Evolutionary conservation across 2,113 vertebrate genomes (phyloP).

Genomic region (Gorsachius goisagi): DNA sequence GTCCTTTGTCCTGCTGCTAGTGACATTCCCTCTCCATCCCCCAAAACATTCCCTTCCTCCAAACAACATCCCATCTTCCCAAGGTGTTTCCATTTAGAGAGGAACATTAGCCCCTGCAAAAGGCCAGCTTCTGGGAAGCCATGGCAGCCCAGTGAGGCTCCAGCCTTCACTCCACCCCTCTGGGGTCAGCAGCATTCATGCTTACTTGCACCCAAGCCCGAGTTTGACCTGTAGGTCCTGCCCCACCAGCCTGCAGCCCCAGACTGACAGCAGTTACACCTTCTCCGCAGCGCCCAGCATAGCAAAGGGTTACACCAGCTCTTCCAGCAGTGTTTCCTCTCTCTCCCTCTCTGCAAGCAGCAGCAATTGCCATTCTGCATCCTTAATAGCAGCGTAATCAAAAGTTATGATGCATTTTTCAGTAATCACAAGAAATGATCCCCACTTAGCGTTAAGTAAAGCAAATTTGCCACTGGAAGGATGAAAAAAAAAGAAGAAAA

Average conservation of each 20-base stretch:
- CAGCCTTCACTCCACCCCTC: neutral
- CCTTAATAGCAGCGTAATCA: slow-evolving; percentile 75
- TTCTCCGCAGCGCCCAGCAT: neutral
- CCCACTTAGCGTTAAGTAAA: slow-evolving; percentile 78
- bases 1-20: neutral
- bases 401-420: slow-evolving; percentile 81
- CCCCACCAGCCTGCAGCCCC: neutral
- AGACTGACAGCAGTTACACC: neutral
- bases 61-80: neutral
- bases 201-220: neutral
- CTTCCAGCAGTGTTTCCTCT: slow-evolving; percentile 18
- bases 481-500: slow-evolving; percentile 3
- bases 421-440: slow-evolving; percentile 80
- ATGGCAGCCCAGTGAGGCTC: neutral
- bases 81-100: neutral
- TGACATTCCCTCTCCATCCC: neutral
- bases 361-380: slow-evolving; percentile 66
- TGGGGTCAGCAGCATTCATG: fast-evolving
- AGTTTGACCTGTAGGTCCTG: neutral
- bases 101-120: neutral
- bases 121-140: neutral
- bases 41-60: neutral
- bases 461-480: slow-evolving; percentile 66
- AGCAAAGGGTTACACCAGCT: slow-evolving; percentile 61
- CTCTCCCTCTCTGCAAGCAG: slow-evolving; percentile 41